Conservation (phyloP, 1,140 invertebrate species). For the Leptinotarsa texana region DNA sequence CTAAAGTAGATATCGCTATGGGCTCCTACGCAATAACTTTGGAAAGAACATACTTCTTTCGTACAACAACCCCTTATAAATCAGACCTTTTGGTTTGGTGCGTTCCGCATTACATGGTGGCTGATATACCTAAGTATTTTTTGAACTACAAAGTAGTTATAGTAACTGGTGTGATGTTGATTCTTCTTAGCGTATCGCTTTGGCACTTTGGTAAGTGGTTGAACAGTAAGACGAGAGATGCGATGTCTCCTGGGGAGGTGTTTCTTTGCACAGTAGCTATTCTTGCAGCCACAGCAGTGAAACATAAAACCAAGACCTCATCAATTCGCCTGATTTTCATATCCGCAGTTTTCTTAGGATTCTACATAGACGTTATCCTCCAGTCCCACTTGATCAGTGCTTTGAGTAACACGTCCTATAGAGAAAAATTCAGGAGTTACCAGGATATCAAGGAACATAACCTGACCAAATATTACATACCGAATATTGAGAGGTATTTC, state of each 20-base stretch:
- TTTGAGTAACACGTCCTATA: neutral
- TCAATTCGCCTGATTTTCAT: neutral
- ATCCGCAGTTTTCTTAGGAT: neutral
- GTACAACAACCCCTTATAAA: neutral
- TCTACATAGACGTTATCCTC: neutral
- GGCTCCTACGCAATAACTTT: neutral
- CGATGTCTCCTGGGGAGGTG: neutral
- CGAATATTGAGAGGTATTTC: neutral
- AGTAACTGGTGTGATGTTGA: neutral
- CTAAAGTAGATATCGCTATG: neutral
- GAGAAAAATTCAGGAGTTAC: neutral
- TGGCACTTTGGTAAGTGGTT: neutral
- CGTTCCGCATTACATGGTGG: neutral
- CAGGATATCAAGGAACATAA: neutral
- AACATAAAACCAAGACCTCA: neutral
- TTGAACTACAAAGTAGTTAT: neutral
- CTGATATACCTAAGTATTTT: neutral
- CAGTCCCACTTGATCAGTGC: neutral
- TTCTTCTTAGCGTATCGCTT: neutral
- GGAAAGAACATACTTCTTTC: neutral
- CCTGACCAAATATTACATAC: neutral
- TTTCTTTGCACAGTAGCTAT: neutral
- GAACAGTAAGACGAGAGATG: neutral
- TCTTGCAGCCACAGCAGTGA: neutral
- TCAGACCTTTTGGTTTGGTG: neutral